phyloP scores from a whole-genome alignment of 2,797 vertebrate species.

The Holocentrus rufus region DNA sequence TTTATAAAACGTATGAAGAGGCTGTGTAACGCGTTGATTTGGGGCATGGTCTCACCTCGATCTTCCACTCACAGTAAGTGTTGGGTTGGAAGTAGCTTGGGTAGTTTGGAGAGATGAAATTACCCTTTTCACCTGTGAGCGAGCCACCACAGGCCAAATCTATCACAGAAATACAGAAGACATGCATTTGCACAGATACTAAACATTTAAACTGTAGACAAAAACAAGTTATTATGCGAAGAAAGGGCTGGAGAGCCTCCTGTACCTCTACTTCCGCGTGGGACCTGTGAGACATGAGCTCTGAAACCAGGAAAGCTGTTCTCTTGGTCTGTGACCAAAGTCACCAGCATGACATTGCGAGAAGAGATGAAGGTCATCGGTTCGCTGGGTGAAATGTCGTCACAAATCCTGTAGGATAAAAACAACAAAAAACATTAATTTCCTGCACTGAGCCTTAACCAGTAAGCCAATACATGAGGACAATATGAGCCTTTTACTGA shows the following conservation, averaged over 20 bases:
- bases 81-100: slow-evolving; percentile 90
- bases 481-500: not conserved
- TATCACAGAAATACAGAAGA: slow-evolving; percentile 26
- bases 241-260: not conserved
- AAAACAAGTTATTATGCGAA: not conserved
- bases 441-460: not conserved
- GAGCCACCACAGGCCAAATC: slow-evolving; percentile 79
- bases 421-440: not conserved
- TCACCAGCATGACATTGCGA: slow-evolving; percentile 92
- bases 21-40: not conserved
- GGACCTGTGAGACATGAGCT: slow-evolving; percentile 87
- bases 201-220: not conserved
- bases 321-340: slow-evolving; percentile 82
- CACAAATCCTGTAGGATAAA: slow-evolving; percentile 86
- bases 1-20: not conserved
- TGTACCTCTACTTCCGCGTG: slow-evolving; percentile 72
- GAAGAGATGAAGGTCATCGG: slow-evolving; percentile 92
- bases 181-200: not conserved
- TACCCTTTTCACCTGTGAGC: slow-evolving; percentile 75
- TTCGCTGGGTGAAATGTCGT: slow-evolving; percentile 85
- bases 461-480: too few species aligned
- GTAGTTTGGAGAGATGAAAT: slow-evolving; percentile 88
- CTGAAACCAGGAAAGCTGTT: slow-evolving; percentile 87
- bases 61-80: slow-evolving; percentile 85
- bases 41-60: slow-evolving; percentile 81